Evolutionary conservation across 2,797 vertebrate genomes (phyloP).

Genomic region (Eulemur albifrons): DNA sequence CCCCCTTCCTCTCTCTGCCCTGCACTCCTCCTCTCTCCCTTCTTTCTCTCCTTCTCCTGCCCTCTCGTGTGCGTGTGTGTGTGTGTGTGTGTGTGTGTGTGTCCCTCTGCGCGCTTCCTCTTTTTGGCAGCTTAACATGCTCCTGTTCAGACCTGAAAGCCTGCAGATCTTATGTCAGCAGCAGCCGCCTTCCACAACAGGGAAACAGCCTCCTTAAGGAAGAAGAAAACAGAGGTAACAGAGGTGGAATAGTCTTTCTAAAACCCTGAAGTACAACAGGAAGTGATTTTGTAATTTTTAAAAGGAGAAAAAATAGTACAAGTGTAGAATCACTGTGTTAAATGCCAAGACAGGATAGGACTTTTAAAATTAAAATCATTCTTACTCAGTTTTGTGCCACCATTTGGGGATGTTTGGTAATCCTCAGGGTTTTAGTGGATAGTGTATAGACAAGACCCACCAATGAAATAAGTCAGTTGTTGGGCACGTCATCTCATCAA

Average conservation of each 20-base stretch:
- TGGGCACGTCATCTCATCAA: background rate
- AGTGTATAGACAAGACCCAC: background rate
- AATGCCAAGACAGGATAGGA: background rate
- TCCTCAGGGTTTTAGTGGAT: background rate
- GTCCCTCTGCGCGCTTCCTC: background rate
- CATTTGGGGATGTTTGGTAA: background rate
- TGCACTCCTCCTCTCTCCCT: background rate
- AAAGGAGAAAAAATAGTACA: background rate
- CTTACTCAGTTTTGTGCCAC: background rate
- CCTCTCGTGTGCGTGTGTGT: background rate
- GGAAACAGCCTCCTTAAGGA: background rate
- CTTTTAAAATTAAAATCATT: conserved; percentile 4
- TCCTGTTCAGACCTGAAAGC: background rate
- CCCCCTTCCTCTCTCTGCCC: background rate
- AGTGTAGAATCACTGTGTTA: background rate
- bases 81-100: background rate
- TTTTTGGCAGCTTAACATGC: background rate
- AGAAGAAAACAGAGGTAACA: background rate
- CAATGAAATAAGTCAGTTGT: background rate
- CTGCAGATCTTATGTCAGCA: background rate
- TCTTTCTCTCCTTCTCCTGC: background rate
- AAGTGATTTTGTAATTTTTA: background rate
- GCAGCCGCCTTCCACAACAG: background rate
- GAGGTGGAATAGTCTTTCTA: background rate
- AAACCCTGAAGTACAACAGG: background rate